A percentile compares a stretch with the other conserved stretches of the same genome.
Conservation (phyloP, 2,888 invertebrate species). For the Drosophila pegasa region DNA sequence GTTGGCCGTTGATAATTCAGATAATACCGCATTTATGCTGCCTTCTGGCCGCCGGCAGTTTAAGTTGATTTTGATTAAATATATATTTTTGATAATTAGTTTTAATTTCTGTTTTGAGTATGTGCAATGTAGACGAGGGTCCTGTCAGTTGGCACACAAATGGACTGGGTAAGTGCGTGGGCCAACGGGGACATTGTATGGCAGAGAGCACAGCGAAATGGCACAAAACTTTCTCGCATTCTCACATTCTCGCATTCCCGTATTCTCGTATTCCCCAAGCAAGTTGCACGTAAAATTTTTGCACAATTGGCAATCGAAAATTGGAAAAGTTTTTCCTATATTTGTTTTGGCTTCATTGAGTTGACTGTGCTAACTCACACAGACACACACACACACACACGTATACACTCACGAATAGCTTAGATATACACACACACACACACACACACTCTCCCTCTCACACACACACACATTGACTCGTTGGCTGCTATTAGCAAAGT, state of each 20-base stretch:
- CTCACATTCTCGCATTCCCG: slow-evolving; percentile 54
- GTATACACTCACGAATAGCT: slow-evolving; percentile 24
- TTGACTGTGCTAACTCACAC: slow-evolving; percentile 54
- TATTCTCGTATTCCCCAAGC: slow-evolving; percentile 69
- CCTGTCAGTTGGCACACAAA: slow-evolving; percentile 35
- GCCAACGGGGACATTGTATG: slow-evolving; percentile 5
- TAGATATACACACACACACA: slow-evolving; percentile 22
- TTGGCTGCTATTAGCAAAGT: slow-evolving; percentile 74
- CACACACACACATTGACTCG: slow-evolving; percentile 32
- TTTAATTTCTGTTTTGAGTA: slow-evolving; percentile 39
- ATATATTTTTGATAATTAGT: slow-evolving; percentile 45
- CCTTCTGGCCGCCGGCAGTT: slow-evolving; percentile 23
- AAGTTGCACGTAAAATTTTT: slow-evolving; percentile 67
- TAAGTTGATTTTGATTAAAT: slow-evolving; percentile 12
- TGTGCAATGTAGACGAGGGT: slow-evolving; percentile 32
- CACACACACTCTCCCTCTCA: slow-evolving; percentile 31
- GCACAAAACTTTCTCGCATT: slow-evolving; percentile 67
- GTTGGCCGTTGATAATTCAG: slow-evolving; percentile 22
- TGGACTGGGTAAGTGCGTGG: slow-evolving; percentile 5
- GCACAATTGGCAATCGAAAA: slow-evolving; percentile 80
- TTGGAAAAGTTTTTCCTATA: slow-evolving; percentile 79
- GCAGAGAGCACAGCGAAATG: slow-evolving; percentile 56
- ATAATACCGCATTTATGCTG: neutral
- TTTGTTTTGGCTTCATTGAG: slow-evolving; percentile 79
- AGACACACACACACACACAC: slow-evolving; percentile 24